Percentiles rank a stretch among this genome's conserved stretches.
phyloP scores from a whole-genome alignment of 2,797 vertebrate genomes.

The Chiloscyllium punctatum region DNA sequence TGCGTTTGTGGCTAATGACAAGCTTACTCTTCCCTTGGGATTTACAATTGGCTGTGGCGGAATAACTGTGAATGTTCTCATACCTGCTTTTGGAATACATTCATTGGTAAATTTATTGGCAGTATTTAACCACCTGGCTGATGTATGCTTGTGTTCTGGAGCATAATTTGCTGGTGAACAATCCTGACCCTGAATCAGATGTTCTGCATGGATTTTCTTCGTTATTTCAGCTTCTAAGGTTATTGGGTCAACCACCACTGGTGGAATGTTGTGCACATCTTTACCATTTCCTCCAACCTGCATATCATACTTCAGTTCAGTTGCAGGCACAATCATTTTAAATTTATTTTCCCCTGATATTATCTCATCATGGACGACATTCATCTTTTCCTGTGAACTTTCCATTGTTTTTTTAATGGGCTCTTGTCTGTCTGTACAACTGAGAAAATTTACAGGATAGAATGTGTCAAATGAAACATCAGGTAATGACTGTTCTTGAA shows the following conservation, averaged over 20 bases:
- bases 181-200: neutral
- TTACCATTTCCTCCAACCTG: constrained; percentile 23
- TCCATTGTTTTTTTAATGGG: constrained; percentile 18
- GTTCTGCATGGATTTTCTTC: neutral
- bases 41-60: constrained; percentile 70
- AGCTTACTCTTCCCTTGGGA: constrained; percentile 53
- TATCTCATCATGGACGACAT: neutral
- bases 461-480: neutral
- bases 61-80: constrained; percentile 87
- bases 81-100: constrained; percentile 69
- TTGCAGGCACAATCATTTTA: neutral
- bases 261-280: neutral
- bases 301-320: neutral
- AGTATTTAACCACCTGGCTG: constrained; percentile 45
- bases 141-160: neutral
- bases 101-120: constrained; percentile 44
- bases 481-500: neutral
- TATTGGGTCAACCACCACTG: neutral
- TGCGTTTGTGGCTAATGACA: constrained; percentile 62
- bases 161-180: neutral
- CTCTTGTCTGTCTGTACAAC: neutral
- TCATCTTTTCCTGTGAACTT: neutral
- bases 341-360: neutral
- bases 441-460: neutral
- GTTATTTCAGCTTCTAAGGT: neutral